phyloP scores from a whole-genome alignment of 1,140 invertebrate species.

The Trachymyrmex septentrionalis region DNA sequence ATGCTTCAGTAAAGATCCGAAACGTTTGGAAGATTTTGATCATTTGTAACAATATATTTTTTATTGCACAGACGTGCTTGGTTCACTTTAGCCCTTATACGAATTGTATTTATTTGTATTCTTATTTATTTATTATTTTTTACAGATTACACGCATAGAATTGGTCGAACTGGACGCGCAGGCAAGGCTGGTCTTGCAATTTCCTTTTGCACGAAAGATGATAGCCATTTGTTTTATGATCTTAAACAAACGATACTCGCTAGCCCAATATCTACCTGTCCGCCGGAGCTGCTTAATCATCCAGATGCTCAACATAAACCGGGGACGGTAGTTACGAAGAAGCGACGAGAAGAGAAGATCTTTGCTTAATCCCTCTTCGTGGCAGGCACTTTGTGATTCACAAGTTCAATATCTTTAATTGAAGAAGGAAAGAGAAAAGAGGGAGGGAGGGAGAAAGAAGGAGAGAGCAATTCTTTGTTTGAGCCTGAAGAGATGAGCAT shows the following conservation, averaged over 20 bases:
- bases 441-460: too few relatives aligned
- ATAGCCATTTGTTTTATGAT: slow-evolving; percentile 98
- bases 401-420: too few relatives aligned
- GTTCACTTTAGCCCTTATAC: too few relatives aligned
- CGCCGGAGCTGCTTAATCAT: slow-evolving; percentile 98
- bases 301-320: slow-evolving; percentile 99
- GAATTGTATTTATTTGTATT: slow-evolving; percentile 17
- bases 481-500: neutral
- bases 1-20: too few relatives aligned
- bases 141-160: slow-evolving; percentile 99
- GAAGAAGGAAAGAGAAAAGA: too few relatives aligned
- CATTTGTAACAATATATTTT: too few relatives aligned
- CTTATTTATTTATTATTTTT: slow-evolving; percentile 77
- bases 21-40: too few relatives aligned
- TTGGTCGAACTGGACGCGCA: slow-evolving; percentile 99
- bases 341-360: slow-evolving; percentile 98
- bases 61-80: too few relatives aligned
- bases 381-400: too few relatives aligned
- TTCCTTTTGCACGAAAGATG: slow-evolving; percentile 98
- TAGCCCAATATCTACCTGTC: slow-evolving; percentile 98
- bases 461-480: neutral
- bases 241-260: slow-evolving; percentile 96
- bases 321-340: slow-evolving; percentile 97
- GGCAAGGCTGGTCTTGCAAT: slow-evolving; percentile 99
- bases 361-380: slow-evolving; percentile 89